Evolutionary conservation across 2,113 vertebrate genomes (phyloP), one percentile per base, ranked within the genome.

Genomic region (Dascyllus trimaculatus): DNA sequence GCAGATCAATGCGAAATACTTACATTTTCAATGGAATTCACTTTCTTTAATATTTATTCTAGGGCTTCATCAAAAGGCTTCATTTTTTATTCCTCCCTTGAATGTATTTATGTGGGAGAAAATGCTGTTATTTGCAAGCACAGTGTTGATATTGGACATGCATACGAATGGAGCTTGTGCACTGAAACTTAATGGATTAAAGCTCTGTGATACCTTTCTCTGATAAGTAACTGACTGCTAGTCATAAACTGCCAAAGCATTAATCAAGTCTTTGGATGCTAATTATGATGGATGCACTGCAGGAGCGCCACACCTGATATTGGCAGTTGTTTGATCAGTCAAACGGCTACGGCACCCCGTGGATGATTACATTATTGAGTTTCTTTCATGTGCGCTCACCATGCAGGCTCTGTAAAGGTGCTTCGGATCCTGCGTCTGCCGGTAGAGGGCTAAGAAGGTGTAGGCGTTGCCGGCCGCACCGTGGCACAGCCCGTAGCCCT

Each of bases 401-500:
- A 96, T 97, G 87, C 98, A 99, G 70, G 98, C 98, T 85, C 98
- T 92, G 88, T 97, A 98, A 46, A 99, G 95, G 79, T 96, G 96
- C 89, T 96, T 97, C 71, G 93, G 74, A 24, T 98, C 95, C 61
- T 93, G 94, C 0, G 97, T 99, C 71, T 95, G 92, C 72, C 95
- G 96, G 91, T 96, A 99, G 1, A 99, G 93, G 0, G 95, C 86
- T 81, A 99, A 87, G 91, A 99, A 99, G 83, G 94, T 62, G 0
- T 99, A 99, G 49, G 97, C 98, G 0, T 99, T 99, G 0, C 98
- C 98, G 0, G 97, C 97, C 0, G 96, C 92, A 0, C 98, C 98
- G 0, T 99, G 98, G 87, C 98, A 99, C 52, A 99, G 90, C 5
- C 98, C 97, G 0, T 99, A 99, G 32, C 98, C 98, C 80, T 99